These are phyloP conservation scores for Sinosuthora webbiana DNA, from an alignment of 2,113 vertebrate species.

Conservation along the genomic window DNA sequence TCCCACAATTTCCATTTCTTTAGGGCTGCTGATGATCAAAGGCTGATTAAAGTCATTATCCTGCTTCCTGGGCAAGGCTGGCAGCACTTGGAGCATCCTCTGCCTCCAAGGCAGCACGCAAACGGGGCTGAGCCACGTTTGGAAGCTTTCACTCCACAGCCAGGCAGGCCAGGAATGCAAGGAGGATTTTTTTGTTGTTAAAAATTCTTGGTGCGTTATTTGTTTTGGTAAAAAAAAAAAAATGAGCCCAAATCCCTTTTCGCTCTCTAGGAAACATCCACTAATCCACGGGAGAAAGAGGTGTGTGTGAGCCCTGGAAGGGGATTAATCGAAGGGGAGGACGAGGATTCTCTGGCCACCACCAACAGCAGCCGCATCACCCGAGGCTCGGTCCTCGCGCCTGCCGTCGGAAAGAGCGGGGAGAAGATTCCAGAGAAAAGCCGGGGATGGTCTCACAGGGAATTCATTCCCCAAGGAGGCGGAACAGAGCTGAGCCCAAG, in stretches of 20 bases:
- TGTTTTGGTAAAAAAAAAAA: neutral
- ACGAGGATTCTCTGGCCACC: neutral
- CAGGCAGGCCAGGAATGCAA: neutral
- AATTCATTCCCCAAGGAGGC: neutral
- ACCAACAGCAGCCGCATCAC: neutral
- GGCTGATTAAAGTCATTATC: neutral
- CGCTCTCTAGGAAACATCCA: neutral
- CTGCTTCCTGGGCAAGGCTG: neutral
- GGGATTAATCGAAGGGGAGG: neutral
- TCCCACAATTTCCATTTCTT: neutral
- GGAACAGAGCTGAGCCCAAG: neutral
- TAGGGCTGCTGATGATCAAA: conserved; percentile 20
- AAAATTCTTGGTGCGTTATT: neutral
- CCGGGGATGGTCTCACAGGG: neutral
- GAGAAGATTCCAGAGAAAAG: conserved; percentile 30
- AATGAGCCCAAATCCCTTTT: neutral
- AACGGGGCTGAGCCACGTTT: neutral
- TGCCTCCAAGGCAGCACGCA: neutral
- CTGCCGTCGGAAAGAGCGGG: fast-evolving
- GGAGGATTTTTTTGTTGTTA: neutral
- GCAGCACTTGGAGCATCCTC: neutral
- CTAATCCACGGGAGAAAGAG: neutral
- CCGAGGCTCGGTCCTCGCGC: neutral
- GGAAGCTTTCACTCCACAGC: neutral
- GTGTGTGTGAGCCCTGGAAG: neutral